Base-by-base conservation (phyloP, 2,113 vertebrate genomes). In the Nesoenas mayeri region DNA sequence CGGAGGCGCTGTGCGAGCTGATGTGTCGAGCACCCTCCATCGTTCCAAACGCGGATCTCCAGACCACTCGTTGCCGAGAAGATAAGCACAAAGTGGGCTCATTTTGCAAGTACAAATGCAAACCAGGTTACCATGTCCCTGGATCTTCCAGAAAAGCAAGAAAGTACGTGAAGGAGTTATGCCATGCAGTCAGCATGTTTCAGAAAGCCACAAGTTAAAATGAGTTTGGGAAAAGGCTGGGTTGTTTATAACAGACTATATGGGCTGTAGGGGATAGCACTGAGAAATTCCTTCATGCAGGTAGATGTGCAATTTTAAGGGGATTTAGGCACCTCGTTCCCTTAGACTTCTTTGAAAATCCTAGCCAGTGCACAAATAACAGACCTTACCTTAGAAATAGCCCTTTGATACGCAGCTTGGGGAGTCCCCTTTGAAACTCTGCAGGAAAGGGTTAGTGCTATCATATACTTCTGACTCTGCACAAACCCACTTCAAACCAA, bases 71-170 rank as follows among this genome's bases (percentile, higher is more conserved):
- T 24, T 99, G 99, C 94, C 98, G 97, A 5, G 98, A 99, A 28
- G 98, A 98, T 9, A 99, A 98, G 44, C 99, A 99, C 88, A 99
- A 99, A 97, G 99, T 99, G 96, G 99, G 99, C 74, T 98, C 99
- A 0, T 98, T 99, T 88, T 99, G 99, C 99, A 99, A 99, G 97
- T 99, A 99, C 98, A 99, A 99, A 83, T 99, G 99, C 97, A 99
- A 98, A 88, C 99, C 99, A 13, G 99, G 99, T 81, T 99, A 99
- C 97, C 99, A 99, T 3, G 99, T 99, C 71, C 98, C 98, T 28
- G 98, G 98, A 79, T 88, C 97, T 74, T 97, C 98, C 80, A 99
- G 98, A 94, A 99, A 99, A 94, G 96, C 97, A 88, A 99, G 98
- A 97, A 99, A 99, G 99, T 98, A 98, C 96, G 97, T 98, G 71